phyloP scores from a whole-genome alignment of 2,797 vertebrate genomes.

The Sus cebifrons region DNA sequence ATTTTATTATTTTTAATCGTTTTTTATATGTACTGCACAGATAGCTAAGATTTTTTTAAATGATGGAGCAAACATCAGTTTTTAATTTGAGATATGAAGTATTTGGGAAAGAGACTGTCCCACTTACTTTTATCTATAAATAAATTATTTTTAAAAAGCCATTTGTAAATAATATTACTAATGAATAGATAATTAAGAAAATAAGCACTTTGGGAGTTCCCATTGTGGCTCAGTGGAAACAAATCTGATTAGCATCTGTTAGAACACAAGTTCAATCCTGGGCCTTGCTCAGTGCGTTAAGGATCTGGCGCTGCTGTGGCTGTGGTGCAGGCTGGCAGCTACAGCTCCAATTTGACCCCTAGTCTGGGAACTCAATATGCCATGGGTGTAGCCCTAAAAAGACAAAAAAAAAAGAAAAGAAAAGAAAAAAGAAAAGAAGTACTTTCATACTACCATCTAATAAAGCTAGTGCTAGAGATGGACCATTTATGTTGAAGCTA shows the following conservation, averaged over 20 bases:
- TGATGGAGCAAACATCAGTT: background rate
- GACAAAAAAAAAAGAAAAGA: background rate
- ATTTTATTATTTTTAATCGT: background rate
- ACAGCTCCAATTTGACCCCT: no score
- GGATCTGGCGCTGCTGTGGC: no score
- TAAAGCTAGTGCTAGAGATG: background rate
- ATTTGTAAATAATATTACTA: background rate
- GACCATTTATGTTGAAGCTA: background rate
- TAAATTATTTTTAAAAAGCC: background rate
- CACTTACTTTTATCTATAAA: background rate
- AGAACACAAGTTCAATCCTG: no score
- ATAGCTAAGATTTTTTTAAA: background rate
- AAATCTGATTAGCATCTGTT: no score
- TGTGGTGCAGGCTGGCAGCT: no score
- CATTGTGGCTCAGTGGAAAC: no score
- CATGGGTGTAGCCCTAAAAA: no score
- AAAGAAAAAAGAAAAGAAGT: slow-evolving; percentile 18
- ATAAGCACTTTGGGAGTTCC: background rate
- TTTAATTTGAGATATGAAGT: background rate
- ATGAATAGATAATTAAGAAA: background rate
- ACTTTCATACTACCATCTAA: background rate
- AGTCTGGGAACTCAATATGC: no score
- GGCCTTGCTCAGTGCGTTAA: no score
- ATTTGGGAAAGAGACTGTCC: background rate
- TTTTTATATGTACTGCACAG: background rate